Evolutionary conservation across 64 coral and sea anemone species (phyloP), one percentile per base, ranked within the genome.

Genomic region (Trachythela sp.): DNA sequence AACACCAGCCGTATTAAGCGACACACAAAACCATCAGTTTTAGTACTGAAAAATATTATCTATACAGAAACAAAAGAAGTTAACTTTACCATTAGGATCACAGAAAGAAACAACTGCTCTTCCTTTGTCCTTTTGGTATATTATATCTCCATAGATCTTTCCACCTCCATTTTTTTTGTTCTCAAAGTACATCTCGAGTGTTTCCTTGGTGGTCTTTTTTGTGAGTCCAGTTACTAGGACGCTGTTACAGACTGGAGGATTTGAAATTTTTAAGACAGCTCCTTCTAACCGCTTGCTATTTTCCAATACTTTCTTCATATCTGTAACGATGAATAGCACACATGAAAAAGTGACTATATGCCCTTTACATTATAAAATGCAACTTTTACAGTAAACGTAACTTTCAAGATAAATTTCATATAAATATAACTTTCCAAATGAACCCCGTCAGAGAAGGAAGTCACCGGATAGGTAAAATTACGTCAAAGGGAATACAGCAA

Each of bases 101-200:
- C 39, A 14, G 89, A 94, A 94, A 15, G 85, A 54, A 29, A 94
- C 90, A n/a, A 92, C 26, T 50, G 90, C 94, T 70, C 24, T 13
- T 30, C 91, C 84, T 52, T 83, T 80, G 48, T 86, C 76, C 8
- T 87, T 52, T 14, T 71, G n/a, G 36, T 89, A 89, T 5, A 85
- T 41, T 2, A 92, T 83, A 2, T 43, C 85, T 1, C 83, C 14
- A 30, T 33, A 45, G 4, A 45, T 45, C 11, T 56, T 90, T 34
- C 93, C 93, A 18, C 80, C 86, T 34, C 87, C 88, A 86, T 40
- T 72, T 18, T 77, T 92, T 77, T 2, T 59, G 42, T 89, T 95
- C 72, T 95, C 90, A 87, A 95, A 95, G 50, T 83, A 84, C 87
- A 92, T 49, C 41, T 90, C 87, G 54, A 95, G 67, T 36, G 90